Conservation (phyloP, 2,888 invertebrate species). For the Mylabris sibirica region DNA sequence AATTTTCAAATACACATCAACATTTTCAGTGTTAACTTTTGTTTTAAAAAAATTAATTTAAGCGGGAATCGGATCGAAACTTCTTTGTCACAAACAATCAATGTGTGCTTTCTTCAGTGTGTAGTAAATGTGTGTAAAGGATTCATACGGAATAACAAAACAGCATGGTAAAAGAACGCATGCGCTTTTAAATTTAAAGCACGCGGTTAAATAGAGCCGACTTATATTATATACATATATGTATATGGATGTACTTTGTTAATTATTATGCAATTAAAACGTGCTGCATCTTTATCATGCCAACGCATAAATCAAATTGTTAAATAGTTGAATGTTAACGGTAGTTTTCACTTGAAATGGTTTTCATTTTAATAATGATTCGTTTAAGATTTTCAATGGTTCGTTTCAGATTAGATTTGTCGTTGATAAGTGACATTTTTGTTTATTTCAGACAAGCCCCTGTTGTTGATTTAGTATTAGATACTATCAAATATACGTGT, state of each 20-base stretch:
- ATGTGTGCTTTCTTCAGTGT: constrained; percentile 43
- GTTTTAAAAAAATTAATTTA: constrained; percentile 17
- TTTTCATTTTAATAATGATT: not conserved
- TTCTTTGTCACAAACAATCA: constrained; percentile 52
- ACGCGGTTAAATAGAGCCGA: constrained; percentile 22
- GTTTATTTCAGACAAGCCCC: not conserved
- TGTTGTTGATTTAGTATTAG: constrained; percentile 6
- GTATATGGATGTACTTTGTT: constrained; percentile 20
- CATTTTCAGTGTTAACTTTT: not conserved
- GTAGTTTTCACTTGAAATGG: not conserved
- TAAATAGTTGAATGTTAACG: not conserved
- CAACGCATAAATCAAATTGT: constrained; percentile 1
- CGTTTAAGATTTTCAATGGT: not conserved
- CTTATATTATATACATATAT: too few relatives aligned
- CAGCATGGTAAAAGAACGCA: constrained; percentile 51
- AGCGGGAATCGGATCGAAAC: constrained; percentile 42
- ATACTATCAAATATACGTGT: not conserved
- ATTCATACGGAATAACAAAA: constrained; percentile 52
- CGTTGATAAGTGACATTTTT: constrained; percentile 4
- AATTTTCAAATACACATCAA: not conserved
- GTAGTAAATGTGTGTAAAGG: constrained; percentile 27
- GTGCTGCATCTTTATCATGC: not conserved
- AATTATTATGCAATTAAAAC: constrained; percentile 14
- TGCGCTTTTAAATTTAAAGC: constrained; percentile 42
- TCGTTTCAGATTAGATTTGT: constrained; percentile 1